Percentiles rank a stretch among this genome's conserved stretches.
Conservation (phyloP, 2,888 invertebrate genomes). For the Ectemnius cavifrons region DNA sequence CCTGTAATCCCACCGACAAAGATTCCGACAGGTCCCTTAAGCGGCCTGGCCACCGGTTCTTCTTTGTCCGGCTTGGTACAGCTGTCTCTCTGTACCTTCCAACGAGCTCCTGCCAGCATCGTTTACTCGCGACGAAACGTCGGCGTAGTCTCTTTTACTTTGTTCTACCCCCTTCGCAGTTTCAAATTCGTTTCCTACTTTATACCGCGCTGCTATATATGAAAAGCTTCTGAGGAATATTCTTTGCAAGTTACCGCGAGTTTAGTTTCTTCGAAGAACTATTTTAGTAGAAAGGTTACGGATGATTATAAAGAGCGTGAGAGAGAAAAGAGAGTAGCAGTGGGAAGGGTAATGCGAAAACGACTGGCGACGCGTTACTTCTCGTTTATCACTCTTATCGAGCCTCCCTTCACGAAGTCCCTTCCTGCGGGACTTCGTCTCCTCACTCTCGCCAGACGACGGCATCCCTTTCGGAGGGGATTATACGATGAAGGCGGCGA, state of each 20-base stretch:
- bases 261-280: too few relatives aligned
- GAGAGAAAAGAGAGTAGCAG: constrained; percentile 18
- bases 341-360: constrained; percentile 30
- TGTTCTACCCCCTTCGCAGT: background rate
- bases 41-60: background rate
- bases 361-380: constrained; percentile 19
- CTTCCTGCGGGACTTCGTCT: constrained; percentile 11
- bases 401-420: constrained; percentile 5
- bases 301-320: constrained; percentile 5
- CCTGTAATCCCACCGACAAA: constrained; percentile 11
- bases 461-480: constrained; percentile 22
- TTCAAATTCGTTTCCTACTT: constrained; percentile 2
- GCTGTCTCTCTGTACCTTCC: too few relatives aligned
- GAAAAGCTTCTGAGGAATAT: too few relatives aligned
- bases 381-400: constrained; percentile 49
- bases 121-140: background rate
- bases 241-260: too few relatives aligned
- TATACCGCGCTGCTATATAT: too few relatives aligned
- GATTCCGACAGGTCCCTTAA: constrained; percentile 2
- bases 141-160: background rate
- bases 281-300: too few relatives aligned
- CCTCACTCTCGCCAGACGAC: constrained; percentile 25
- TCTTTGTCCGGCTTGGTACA: background rate
- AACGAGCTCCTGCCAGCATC: background rate
- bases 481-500: constrained; percentile 30